phyloP scores from a whole-genome alignment of 2,797 vertebrate genomes.

The Spondyliosoma cantharus region DNA sequence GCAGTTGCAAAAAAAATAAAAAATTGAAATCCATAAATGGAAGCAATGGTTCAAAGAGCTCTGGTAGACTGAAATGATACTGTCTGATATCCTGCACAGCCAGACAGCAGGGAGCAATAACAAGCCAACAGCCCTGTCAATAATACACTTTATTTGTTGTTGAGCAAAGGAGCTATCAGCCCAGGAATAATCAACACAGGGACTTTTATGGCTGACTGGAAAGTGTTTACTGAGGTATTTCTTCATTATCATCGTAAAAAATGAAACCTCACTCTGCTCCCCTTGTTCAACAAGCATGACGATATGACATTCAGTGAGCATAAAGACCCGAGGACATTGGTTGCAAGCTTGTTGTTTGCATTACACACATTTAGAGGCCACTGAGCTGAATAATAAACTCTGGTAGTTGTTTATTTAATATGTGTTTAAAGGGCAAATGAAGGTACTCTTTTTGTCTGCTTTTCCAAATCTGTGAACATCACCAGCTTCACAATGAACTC shows the following conservation, averaged over 20 bases:
- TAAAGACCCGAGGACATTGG: slow-evolving; percentile 4
- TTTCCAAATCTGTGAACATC: not conserved
- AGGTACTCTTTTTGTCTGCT: not conserved
- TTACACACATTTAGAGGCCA: not conserved
- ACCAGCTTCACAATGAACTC: no score
- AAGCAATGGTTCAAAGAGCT: slow-evolving; percentile 2
- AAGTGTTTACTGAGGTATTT: slow-evolving; percentile 24
- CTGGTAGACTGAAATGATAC: slow-evolving; percentile 17
- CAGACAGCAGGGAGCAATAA: slow-evolving; percentile 12
- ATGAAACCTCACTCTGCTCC: not conserved
- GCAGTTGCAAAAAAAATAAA: not conserved
- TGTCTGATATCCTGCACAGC: slow-evolving; percentile 7
- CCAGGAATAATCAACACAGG: slow-evolving; percentile 6
- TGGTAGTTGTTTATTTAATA: not conserved
- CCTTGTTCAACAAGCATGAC: not conserved
- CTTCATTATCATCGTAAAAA: slow-evolving; percentile 14
- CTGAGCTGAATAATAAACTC: not conserved
- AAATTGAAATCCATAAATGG: slow-evolving; percentile 11
- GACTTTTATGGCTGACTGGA: slow-evolving; percentile 24
- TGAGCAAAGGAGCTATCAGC: slow-evolving; percentile 9
- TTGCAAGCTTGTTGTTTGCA: not conserved
- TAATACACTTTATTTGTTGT: slow-evolving; percentile 33
- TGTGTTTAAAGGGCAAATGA: not conserved
- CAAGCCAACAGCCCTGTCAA: slow-evolving; percentile 4
- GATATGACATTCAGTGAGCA: not conserved